These are phyloP conservation scores for Prionchulus punctatus DNA, from an alignment of 2,888 invertebrate species.

Conservation along the genomic window DNA sequence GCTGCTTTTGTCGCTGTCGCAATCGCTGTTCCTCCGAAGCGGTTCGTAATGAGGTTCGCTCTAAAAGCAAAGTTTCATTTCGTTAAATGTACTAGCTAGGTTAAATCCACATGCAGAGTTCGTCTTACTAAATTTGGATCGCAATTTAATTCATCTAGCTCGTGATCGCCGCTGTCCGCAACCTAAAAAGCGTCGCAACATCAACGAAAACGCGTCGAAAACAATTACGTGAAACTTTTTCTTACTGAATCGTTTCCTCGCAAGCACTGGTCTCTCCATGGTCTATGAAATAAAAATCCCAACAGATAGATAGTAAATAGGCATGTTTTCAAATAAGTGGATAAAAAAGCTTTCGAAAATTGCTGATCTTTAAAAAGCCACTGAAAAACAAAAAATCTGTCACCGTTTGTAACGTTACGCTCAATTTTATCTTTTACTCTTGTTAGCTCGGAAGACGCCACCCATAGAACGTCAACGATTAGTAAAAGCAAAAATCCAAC, in stretches of 20 bases:
- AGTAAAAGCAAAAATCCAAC: conserved; percentile 70
- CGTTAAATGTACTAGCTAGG: background rate
- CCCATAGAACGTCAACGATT: conserved; percentile 86
- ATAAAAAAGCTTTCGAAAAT: conserved; percentile 83
- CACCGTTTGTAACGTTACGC: background rate
- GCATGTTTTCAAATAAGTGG: conserved; percentile 82
- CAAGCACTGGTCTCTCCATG: conserved; percentile 71
- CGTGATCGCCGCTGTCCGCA: background rate
- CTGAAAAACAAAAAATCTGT: conserved; percentile 43
- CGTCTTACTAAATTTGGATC: too few species aligned
- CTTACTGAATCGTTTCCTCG: conserved; percentile 18
- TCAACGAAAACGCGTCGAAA: too few species aligned
- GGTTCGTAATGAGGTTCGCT: conserved; percentile 10
- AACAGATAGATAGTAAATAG: conserved; percentile 78
- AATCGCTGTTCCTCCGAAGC: conserved; percentile 3
- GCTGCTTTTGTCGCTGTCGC: conserved; percentile 3
- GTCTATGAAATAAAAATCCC: conserved; percentile 69
- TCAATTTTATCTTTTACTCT: conserved; percentile 48
- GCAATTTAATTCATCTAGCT: too few species aligned
- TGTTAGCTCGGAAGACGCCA: conserved; percentile 78
- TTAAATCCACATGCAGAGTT: background rate
- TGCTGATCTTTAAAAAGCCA: conserved; percentile 50
- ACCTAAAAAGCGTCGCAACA: too few species aligned
- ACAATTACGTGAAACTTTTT: too few species aligned
- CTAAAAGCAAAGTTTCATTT: background rate